phyloP scores from a whole-genome alignment of 1,140 invertebrate species.

The Drosophila sp. region DNA sequence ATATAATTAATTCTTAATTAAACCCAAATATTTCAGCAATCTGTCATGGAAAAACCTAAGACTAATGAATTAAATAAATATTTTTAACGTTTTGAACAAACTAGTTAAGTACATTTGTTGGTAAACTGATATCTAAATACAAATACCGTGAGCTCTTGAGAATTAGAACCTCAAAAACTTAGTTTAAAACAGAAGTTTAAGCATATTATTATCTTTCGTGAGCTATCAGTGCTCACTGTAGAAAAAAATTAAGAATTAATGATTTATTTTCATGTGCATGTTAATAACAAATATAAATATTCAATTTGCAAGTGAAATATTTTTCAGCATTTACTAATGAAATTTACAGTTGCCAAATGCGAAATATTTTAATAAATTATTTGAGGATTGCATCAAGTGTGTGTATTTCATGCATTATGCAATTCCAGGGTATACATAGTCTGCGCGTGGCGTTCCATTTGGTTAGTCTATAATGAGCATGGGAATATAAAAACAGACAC shows the following conservation, averaged over 20 bases:
- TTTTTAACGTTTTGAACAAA: slow-evolving; percentile 28
- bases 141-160: slow-evolving; percentile 2
- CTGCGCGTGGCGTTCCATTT: slow-evolving; percentile 69
- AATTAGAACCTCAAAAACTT: not conserved
- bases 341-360: slow-evolving; percentile 14
- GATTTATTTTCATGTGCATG: slow-evolving; percentile 20
- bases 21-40: not conserved
- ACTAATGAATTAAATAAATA: slow-evolving; percentile 12
- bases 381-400: not conserved
- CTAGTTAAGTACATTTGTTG: slow-evolving; percentile 24
- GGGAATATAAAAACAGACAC: slow-evolving; percentile 62
- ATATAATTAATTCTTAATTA: not conserved
- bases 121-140: slow-evolving; percentile 19
- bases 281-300: slow-evolving; percentile 32
- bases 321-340: slow-evolving; percentile 11
- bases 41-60: slow-evolving; percentile 29
- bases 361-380: slow-evolving; percentile 7
- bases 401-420: slow-evolving; percentile 1
- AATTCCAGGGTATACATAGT: slow-evolving; percentile 37
- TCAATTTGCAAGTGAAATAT: slow-evolving; percentile 6
- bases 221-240: slow-evolving; percentile 5
- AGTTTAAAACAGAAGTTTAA: too few species aligned
- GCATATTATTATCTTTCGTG: too few species aligned
- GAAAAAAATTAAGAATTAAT: slow-evolving; percentile 19
- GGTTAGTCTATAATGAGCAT: slow-evolving; percentile 71